Percentiles rank a stretch among this genome's conserved stretches.
Conservation (phyloP, 2,113 vertebrate genomes). For the Bombycilla garrulus region DNA sequence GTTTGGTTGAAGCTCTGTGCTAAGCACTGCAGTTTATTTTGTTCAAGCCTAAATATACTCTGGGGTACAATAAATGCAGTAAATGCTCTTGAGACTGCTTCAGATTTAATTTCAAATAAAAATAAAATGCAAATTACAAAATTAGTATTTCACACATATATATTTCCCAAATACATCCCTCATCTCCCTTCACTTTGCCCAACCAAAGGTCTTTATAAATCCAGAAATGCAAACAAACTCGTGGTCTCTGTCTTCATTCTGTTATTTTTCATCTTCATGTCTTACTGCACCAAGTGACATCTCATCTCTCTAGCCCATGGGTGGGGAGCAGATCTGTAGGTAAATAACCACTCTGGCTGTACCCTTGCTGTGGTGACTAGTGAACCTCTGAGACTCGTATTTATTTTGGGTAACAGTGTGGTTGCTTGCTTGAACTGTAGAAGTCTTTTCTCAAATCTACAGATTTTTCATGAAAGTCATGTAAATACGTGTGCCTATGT, state of each 20-base stretch:
- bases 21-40: slow-evolving; percentile 29
- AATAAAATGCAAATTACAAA: slow-evolving; percentile 40
- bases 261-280: neutral
- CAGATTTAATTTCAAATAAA: slow-evolving; percentile 33
- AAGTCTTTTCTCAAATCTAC: neutral
- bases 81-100: slow-evolving; percentile 48
- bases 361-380: neutral
- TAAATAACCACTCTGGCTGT: neutral
- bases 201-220: neutral
- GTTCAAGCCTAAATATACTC: slow-evolving; percentile 27
- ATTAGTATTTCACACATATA: slow-evolving; percentile 29
- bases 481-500: fast-evolving
- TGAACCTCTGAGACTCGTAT: neutral
- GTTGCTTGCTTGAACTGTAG: neutral
- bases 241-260: neutral
- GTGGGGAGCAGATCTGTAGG: neutral
- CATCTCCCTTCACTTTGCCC: neutral
- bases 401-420: neutral
- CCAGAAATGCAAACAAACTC: neutral
- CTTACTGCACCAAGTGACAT: neutral
- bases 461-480: neutral
- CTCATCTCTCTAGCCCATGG: neutral
- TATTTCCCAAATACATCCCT: neutral
- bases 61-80: slow-evolving; percentile 7
- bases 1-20: neutral